Percentiles rank a stretch among this genome's conserved stretches.
Evolutionary conservation across 92 coral and sea anemone genomes (phyloP).

Genomic region (Blastomussa wellsi): DNA sequence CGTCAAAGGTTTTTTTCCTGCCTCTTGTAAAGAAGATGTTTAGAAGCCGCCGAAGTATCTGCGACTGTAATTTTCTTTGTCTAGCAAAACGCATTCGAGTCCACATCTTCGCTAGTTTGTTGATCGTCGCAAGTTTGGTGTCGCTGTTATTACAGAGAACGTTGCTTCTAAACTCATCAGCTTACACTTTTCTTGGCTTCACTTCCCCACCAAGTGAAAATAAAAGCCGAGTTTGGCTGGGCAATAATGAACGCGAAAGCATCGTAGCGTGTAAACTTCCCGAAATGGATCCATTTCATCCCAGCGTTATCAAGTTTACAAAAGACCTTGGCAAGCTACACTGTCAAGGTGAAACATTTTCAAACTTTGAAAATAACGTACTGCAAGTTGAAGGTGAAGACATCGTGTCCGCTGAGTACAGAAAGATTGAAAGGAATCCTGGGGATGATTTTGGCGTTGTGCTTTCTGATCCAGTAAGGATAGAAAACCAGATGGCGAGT

Average conservation of each 20-base stretch:
- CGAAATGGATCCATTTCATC: conserved; percentile 41
- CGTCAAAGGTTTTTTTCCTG: not conserved
- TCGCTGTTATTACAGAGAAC: not conserved
- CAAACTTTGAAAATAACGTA: conserved; percentile 60
- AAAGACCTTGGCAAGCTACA: conserved; percentile 35
- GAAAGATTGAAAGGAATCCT: conserved; percentile 48
- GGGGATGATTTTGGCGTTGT: conserved; percentile 53
- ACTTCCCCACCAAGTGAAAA: not conserved
- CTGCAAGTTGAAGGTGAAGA: conserved; percentile 55
- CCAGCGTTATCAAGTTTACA: conserved; percentile 35
- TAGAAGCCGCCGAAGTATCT: not conserved
- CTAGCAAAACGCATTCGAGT: not conserved
- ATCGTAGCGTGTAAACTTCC: conserved; percentile 42
- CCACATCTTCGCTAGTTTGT: not conserved
- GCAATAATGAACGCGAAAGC: not conserved
- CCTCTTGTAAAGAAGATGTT: not conserved
- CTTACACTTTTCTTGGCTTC: not conserved
- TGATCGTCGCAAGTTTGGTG: not conserved
- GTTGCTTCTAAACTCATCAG: not conserved
- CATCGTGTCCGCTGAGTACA: conserved; percentile 56
- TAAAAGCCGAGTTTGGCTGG: not conserved
- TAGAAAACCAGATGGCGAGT: not conserved
- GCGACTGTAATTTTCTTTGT: not conserved
- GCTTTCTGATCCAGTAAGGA: conserved; percentile 46
- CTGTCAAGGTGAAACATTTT: conserved; percentile 33